Percentiles rank a stretch among this genome's conserved stretches.
Conservation (phyloP, 2,113 vertebrate genomes). For the Thymallus thymallus region DNA sequence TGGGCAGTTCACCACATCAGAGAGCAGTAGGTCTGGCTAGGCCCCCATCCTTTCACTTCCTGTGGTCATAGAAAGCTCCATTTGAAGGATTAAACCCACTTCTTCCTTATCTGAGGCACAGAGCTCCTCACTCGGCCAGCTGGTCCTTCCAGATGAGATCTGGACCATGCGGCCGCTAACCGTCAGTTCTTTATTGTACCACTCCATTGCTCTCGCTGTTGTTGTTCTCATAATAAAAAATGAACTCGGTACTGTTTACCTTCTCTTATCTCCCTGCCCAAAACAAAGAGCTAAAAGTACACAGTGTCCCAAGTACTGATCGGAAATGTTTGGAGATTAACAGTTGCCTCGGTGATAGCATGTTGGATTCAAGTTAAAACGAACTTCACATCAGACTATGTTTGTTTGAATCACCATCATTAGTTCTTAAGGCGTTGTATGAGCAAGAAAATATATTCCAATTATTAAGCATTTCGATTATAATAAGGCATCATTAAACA, state of each 20-base stretch:
- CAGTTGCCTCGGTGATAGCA: slow-evolving; percentile 6
- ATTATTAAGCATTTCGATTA: slow-evolving; percentile 23
- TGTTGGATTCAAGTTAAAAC: slow-evolving; percentile 11
- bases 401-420: slow-evolving; percentile 8
- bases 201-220: slow-evolving; percentile 30
- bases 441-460: background rate
- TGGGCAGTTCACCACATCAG: slow-evolving; percentile 17
- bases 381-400: background rate
- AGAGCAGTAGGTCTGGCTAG: slow-evolving; percentile 17
- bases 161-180: slow-evolving; percentile 38
- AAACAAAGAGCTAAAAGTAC: slow-evolving; percentile 7
- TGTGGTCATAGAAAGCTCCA: slow-evolving; percentile 47
- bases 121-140: slow-evolving; percentile 38
- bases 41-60: slow-evolving; percentile 30
- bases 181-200: slow-evolving; percentile 37
- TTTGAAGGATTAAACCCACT: slow-evolving; percentile 54
- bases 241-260: slow-evolving; percentile 22
- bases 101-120: slow-evolving; percentile 52
- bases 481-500: slow-evolving; percentile 50
- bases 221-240: slow-evolving; percentile 24
- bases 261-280: background rate
- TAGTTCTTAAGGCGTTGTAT: slow-evolving; percentile 10
- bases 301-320: background rate
- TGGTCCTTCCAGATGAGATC: slow-evolving; percentile 59
- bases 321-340: background rate